Evolutionary conservation across 2,113 vertebrate species (phyloP).

Genomic region (Poecile atricapillus): DNA sequence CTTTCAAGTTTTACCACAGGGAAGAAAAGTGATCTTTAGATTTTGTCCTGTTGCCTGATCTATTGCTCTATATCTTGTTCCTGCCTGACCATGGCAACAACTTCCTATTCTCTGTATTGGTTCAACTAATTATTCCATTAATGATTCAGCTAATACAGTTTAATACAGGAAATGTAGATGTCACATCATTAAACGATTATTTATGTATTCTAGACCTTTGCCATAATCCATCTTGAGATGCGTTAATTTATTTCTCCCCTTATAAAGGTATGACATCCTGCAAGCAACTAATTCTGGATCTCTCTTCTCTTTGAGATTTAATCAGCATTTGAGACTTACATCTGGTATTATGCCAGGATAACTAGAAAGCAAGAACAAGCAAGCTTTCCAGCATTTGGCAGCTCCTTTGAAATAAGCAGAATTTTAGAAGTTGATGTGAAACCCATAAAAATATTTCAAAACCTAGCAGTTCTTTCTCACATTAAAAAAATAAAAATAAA

Average conservation of each 20-base stretch:
- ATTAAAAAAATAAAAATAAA: not conserved
- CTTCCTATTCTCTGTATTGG: not conserved
- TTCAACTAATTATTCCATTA: slow-evolving; percentile 27
- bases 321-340: slow-evolving; percentile 39
- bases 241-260: slow-evolving; percentile 41
- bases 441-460: not conserved
- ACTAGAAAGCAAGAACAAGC: not conserved
- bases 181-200: slow-evolving; percentile 7
- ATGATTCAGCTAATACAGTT: not conserved
- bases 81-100: not conserved
- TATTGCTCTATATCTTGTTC: not conserved
- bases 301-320: not conserved
- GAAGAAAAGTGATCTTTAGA: not conserved
- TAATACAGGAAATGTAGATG: not conserved
- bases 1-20: not conserved
- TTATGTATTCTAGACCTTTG: slow-evolving; percentile 33
- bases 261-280: slow-evolving; percentile 42
- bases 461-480: not conserved
- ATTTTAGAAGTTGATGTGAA: not conserved
- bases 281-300: slow-evolving; percentile 36
- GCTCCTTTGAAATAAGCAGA: not conserved
- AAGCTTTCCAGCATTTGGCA: slow-evolving; percentile 6
- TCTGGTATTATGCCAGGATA: slow-evolving; percentile 13
- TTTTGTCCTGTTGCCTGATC: not conserved
- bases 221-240: not conserved